phyloP scores from a whole-genome alignment of 1,140 invertebrate genomes.

The Eumeta japonica region DNA sequence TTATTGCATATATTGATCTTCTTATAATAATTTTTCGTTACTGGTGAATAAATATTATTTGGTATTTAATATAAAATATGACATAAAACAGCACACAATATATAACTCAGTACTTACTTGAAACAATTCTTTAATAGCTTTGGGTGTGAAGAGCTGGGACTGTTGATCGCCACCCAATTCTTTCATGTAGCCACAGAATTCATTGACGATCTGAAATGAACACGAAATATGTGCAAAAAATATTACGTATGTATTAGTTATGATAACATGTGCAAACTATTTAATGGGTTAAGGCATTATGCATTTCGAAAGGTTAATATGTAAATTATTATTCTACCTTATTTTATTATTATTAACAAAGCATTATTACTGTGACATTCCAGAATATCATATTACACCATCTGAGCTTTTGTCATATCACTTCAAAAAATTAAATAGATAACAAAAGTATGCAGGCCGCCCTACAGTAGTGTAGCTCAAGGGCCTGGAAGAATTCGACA shows the following conservation, averaged over 20 bases:
- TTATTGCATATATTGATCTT: too few relatives aligned
- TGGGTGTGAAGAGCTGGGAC: constrained; percentile 47
- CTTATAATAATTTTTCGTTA: too few relatives aligned
- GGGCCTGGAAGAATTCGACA: too few relatives aligned
- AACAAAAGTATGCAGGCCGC: not conserved
- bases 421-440: not conserved
- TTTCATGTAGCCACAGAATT: constrained; percentile 53
- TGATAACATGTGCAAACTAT: not conserved
- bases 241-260: constrained; percentile 1
- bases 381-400: too few relatives aligned
- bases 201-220: constrained; percentile 41
- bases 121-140: constrained; percentile 53
- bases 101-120: constrained; percentile 28
- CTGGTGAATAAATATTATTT: too few relatives aligned
- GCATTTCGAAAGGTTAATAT: too few relatives aligned
- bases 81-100: too few relatives aligned
- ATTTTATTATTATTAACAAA: too few relatives aligned
- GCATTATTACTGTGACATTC: not conserved
- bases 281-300: not conserved
- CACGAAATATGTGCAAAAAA: constrained; percentile 1
- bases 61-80: too few relatives aligned
- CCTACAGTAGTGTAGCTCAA: too few relatives aligned
- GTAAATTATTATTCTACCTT: too few relatives aligned
- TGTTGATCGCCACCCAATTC: constrained; percentile 52
- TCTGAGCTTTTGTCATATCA: too few relatives aligned